Evolutionary conservation across 2,888 invertebrate genomes (phyloP).

Genomic region (Stegophylla sp.): DNA sequence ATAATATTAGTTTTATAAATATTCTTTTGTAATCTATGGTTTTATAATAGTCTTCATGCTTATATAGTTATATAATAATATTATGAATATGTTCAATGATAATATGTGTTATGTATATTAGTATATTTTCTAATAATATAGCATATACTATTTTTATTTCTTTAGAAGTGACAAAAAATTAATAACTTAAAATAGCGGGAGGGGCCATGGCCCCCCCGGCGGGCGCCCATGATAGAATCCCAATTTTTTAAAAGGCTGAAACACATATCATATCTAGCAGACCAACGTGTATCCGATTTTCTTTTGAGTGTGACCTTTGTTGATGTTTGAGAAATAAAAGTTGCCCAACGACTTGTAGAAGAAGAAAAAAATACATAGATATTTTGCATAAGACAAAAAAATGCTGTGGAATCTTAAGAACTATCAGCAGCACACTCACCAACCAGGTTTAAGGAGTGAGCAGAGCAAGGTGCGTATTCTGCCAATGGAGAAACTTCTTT

Average conservation of each 20-base stretch:
- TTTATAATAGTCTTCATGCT: too few species aligned
- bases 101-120: too few species aligned
- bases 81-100: too few species aligned
- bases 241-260: not conserved
- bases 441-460: not conserved
- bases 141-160: conserved; percentile 32
- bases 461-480: conserved; percentile 62
- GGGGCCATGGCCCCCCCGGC: too few species aligned
- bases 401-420: not conserved
- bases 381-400: conserved; percentile 16
- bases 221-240: too few species aligned
- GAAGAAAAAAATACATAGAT: conserved; percentile 13
- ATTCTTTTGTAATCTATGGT: too few species aligned
- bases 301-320: conserved; percentile 24
- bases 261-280: not conserved
- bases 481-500: conserved; percentile 62
- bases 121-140: too few species aligned
- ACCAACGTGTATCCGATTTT: conserved; percentile 5
- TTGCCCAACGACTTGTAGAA: not conserved
- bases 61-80: too few species aligned
- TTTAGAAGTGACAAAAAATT: too few species aligned
- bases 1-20: not conserved
- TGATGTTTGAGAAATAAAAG: not conserved
- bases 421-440: conserved; percentile 3
- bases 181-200: too few species aligned